Evolutionary conservation across 2,888 invertebrate genomes (phyloP).

Genomic region (Eutolmus rufibarbis): DNA sequence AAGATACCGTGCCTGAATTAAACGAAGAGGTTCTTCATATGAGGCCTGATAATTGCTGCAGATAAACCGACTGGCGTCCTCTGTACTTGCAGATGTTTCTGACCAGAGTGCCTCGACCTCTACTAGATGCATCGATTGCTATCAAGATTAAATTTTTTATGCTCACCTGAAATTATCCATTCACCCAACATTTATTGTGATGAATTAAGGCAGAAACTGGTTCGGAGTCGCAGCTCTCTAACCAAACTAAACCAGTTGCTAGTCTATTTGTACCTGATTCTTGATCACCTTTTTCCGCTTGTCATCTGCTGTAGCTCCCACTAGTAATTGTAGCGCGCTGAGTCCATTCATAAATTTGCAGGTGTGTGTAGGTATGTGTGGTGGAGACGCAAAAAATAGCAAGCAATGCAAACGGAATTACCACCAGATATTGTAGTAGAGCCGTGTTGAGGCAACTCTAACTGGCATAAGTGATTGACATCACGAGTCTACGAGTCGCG

Average conservation of each 20-base stretch:
- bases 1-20: not conserved
- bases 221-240: not conserved
- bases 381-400: not conserved
- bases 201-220: constrained; percentile 25
- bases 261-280: not conserved
- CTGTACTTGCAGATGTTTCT: constrained; percentile 6
- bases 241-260: constrained; percentile 8
- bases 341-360: constrained; percentile 30
- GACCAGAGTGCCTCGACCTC: not conserved
- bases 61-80: constrained; percentile 2
- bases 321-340: constrained; percentile 12
- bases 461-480: not conserved
- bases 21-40: constrained; percentile 1
- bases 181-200: constrained; percentile 9
- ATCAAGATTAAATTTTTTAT: not conserved
- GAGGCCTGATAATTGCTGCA: constrained; percentile 11
- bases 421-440: not conserved
- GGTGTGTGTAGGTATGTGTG: not conserved
- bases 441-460: not conserved
- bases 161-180: constrained; percentile 2
- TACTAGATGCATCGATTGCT: constrained; percentile 23
- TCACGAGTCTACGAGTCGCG: not conserved
- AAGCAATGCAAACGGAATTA: not conserved
- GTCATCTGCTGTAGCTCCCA: constrained; percentile 10
- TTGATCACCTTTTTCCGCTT: constrained; percentile 18